Conservation (phyloP, 2,113 vertebrate genomes). For the Dasyurus viverrinus region DNA sequence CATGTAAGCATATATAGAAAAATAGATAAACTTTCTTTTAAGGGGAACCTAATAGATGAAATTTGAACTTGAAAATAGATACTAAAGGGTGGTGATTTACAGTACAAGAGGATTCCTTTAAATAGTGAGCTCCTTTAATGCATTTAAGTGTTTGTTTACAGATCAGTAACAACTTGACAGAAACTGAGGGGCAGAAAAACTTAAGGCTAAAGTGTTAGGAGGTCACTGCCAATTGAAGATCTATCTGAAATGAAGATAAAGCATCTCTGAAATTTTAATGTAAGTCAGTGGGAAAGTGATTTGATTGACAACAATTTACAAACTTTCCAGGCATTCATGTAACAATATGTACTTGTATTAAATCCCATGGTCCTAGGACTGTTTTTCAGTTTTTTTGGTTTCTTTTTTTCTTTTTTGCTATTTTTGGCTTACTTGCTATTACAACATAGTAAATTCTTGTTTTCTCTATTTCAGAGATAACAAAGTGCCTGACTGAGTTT, state of each 20-base stretch:
- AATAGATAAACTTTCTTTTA: neutral
- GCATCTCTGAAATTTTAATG: neutral
- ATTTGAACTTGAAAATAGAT: neutral
- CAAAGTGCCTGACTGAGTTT: neutral
- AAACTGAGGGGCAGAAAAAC: neutral
- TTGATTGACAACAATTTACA: neutral
- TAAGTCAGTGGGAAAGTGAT: neutral
- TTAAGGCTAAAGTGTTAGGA: neutral
- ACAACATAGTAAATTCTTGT: neutral
- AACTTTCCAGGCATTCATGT: neutral
- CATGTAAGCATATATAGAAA: neutral
- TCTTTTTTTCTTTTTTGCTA: neutral
- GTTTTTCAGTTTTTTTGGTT: neutral
- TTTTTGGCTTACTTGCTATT: neutral
- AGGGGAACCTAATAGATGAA: neutral
- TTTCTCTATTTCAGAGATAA: neutral
- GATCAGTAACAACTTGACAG: neutral
- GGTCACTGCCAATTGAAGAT: neutral
- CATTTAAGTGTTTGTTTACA: slow-evolving; percentile 1
- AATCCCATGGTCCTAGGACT: neutral
- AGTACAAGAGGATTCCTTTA: neutral
- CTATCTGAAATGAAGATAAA: neutral
- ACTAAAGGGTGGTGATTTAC: neutral
- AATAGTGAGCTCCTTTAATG: neutral
- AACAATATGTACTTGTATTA: neutral